Percentiles rank a stretch among this genome's conserved stretches.
phyloP scores from a whole-genome alignment of 2,797 vertebrate genomes.

The Bufotes viridis region DNA sequence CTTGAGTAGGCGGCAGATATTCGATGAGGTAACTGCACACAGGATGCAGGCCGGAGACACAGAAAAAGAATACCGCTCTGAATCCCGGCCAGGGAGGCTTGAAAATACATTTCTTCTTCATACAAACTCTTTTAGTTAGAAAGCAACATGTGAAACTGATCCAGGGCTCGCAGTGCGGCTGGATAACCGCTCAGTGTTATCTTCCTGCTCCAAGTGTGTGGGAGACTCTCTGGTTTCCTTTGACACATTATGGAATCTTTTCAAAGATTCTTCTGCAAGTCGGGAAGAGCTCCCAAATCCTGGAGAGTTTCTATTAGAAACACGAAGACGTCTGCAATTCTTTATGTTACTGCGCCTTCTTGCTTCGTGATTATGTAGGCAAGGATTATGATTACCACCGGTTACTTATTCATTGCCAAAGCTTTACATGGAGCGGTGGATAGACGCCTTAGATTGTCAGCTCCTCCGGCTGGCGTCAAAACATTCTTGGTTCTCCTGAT shows the following conservation, averaged over 20 bases:
- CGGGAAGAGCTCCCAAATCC: conserved; percentile 64
- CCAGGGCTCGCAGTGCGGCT: conserved; percentile 68
- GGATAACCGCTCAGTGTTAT: conserved; percentile 71
- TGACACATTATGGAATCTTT: conserved; percentile 76
- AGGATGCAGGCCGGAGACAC: conserved; percentile 58
- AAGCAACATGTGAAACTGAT: conserved; percentile 75
- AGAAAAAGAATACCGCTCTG: conserved; percentile 51
- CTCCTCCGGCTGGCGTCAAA: no score
- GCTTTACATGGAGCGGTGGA: background rate
- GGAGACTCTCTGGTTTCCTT: conserved; percentile 76
- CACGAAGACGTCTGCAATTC: conserved; percentile 62
- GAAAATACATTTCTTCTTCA: conserved; percentile 57
- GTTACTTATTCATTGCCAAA: background rate
- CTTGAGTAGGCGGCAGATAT: conserved; percentile 55
- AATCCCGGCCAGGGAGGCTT: conserved; percentile 50
- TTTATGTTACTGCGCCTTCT: background rate
- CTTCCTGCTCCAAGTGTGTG: conserved; percentile 80
- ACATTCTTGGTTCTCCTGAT: no score
- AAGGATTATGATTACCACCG: background rate
- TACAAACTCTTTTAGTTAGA: conserved; percentile 71
- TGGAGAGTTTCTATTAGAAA: conserved; percentile 71
- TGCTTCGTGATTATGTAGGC: background rate
- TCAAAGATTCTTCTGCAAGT: conserved; percentile 73
- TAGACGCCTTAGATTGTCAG: background rate
- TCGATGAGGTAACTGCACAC: conserved; percentile 59